Evolutionary conservation across 2,797 vertebrate species (phyloP), one percentile per base, ranked within the genome.

Genomic region (Ara ararauna): DNA sequence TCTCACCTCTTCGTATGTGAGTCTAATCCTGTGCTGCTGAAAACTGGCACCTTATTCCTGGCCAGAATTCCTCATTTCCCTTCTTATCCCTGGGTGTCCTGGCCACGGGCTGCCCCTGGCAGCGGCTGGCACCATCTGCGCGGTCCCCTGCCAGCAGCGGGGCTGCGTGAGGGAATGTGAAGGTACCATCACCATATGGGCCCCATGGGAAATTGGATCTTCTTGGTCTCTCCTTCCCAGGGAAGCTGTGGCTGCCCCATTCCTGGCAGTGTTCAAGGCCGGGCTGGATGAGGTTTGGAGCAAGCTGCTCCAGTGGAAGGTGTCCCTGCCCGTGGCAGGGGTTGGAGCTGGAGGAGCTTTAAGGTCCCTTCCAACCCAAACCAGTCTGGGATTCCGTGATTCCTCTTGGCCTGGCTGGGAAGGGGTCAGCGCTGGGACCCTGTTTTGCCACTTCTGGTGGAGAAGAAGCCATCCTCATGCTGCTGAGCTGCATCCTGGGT

Each of bases 1-100:
- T n/a, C 85, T 87, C 89, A 27, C 42, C 60, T 54, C 80, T 61
- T 24, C 6, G 17, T 18, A 21, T 3, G 20, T 54, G 58, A 74
- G 44, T 47, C 75, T 9, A 13, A 13, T n/a, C 45, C 70, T 47
- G 26, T 44, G 66, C 83, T 72, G 44, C 77, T 79, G 15, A 86
- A 90, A 96, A 29, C 14, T 94, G 94, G 90, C 90, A 92, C 77
- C 77, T 94, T 32, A 26, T 56, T 92, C 85, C 62, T 29, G 79
- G 67, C 74, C 95, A 91, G 93, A 79, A 96, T 95, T 83, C 83
- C 80, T 94, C 93, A 79, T 90, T 95, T 96, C 95, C 94, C 92
- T 29, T 83, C 16, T 48, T 64, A 26, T 82, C 88, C 77, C 84
- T 20, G 74, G 90, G 94, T 85, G 93, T 94, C 74, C 93, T 95